phyloP scores from a whole-genome alignment of 2,888 invertebrate genomes.

The Tholera decimalis region DNA sequence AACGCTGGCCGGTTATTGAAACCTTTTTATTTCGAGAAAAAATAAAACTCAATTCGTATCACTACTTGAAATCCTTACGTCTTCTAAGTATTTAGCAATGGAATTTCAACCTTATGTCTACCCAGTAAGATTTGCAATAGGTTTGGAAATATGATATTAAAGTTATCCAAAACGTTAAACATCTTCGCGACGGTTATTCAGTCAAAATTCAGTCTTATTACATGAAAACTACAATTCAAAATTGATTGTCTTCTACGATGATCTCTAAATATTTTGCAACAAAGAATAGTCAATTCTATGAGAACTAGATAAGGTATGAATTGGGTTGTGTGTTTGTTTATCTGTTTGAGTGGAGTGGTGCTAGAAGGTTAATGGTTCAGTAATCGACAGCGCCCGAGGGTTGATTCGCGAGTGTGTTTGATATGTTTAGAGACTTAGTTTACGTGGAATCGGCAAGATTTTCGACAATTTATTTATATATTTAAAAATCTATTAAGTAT shows the following conservation, averaged over 20 bases:
- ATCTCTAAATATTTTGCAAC: constrained; percentile 12
- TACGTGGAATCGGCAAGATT: constrained; percentile 51
- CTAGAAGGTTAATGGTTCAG: constrained; percentile 85
- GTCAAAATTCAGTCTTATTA: constrained; percentile 48
- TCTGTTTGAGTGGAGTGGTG: constrained; percentile 54
- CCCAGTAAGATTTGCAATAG: not conserved
- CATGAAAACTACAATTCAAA: constrained; percentile 8
- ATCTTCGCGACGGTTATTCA: constrained; percentile 37
- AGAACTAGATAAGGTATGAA: constrained; percentile 55
- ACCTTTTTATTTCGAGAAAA: constrained; percentile 72
- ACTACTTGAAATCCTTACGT: constrained; percentile 54
- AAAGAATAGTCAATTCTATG: constrained; percentile 39
- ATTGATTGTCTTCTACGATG: not conserved
- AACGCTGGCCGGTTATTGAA: constrained; percentile 80
- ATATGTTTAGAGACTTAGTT: constrained; percentile 73
- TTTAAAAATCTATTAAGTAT: no score
- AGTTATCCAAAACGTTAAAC: constrained; percentile 40
- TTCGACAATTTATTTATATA: not conserved
- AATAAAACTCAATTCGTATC: constrained; percentile 76
- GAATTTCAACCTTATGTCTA: constrained; percentile 60
- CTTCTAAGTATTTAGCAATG: constrained; percentile 61
- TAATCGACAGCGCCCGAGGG: constrained; percentile 83
- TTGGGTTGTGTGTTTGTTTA: constrained; percentile 50
- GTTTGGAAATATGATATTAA: constrained; percentile 5
- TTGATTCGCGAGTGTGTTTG: constrained; percentile 77